phyloP scores from a whole-genome alignment of 2,797 vertebrate species.

The Chaetophractus vellerosus region DNA sequence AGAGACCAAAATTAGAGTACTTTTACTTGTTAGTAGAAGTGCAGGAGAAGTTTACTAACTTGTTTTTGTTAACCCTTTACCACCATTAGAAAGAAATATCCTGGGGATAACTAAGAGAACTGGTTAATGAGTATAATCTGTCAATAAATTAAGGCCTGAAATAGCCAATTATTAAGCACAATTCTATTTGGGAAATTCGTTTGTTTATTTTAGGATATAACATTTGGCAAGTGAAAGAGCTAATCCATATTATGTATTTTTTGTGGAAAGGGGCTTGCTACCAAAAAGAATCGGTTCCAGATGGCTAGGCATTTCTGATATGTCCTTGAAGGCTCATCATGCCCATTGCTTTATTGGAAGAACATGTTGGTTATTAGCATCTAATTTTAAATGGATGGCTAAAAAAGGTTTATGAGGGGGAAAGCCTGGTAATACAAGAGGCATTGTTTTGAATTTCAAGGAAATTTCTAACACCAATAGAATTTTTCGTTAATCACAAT shows the following conservation, averaged over 20 bases:
- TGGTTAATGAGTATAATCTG: slow-evolving; percentile 24
- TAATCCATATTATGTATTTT: slow-evolving; percentile 46
- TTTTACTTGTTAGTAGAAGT: neutral
- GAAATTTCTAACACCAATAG: slow-evolving; percentile 21
- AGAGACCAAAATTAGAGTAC: slow-evolving; percentile 3
- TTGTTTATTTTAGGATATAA: slow-evolving; percentile 51
- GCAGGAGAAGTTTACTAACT: neutral
- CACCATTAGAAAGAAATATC: neutral
- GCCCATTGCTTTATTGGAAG: slow-evolving; percentile 68
- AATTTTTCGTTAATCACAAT: slow-evolving; percentile 10
- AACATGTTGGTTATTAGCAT: slow-evolving; percentile 67
- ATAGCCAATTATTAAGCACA: neutral
- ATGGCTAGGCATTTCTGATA: slow-evolving; percentile 68
- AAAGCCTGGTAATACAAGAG: slow-evolving; percentile 5
- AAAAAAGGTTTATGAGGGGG: neutral
- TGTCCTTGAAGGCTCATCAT: slow-evolving; percentile 67
- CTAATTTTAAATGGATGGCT: slow-evolving; percentile 63
- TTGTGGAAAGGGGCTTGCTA: slow-evolving; percentile 65
- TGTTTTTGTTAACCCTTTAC: slow-evolving; percentile 45
- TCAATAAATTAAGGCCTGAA: neutral
- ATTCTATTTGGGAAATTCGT: slow-evolving; percentile 48
- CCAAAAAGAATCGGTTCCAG: slow-evolving; percentile 68
- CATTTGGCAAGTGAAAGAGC: slow-evolving; percentile 64
- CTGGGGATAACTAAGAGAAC: neutral
- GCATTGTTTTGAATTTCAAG: slow-evolving; percentile 17